Base-by-base conservation (phyloP, 2,113 vertebrate species). In the Hypocryptadius cinnamomeus region DNA sequence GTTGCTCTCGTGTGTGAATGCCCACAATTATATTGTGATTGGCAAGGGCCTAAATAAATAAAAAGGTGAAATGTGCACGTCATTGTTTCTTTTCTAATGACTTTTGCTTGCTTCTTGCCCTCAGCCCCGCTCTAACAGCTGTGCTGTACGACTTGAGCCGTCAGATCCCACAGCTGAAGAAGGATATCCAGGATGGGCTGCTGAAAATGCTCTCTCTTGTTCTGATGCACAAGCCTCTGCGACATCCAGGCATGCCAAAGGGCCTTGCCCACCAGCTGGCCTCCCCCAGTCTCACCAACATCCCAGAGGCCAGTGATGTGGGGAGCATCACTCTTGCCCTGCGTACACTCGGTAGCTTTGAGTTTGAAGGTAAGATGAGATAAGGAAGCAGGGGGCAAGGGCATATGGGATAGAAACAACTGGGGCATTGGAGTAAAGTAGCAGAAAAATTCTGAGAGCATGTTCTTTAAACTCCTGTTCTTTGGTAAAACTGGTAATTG, bases 161-260 rank as follows among this genome's bases (percentile, higher is more conserved):
- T 16, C 99, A 99, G 97, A 99, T 99, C 95, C 99, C 99, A 0
- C 99, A 98, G 97, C 96, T 99, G 90, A 99, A 99, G 98, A 99
- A 99, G 92, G 99, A 99, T 92, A 99, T 99, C 95, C 99, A 99
- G 96, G 99, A 99, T 5, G 99, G 99, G 22, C 98, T 99, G 42
- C 96, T 99, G 95, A 99, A 99, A 97, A 99, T 99, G 99, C 98
- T 99, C 5, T 99, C 99, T 6, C 97, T 99, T 73, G 99, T 99
- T 80, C 97, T 99, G 17, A 99, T 99, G 99, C 99, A 99, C 97
- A 99, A 99, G 77, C 99, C 99, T 3, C 98, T 99, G 71, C 97
- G 99, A 37, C 99, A 99, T 85, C 99, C 99, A 2, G 99, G 99
- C 95, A 99, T 99, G 99, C 99, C 99, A 59, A 99, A 99, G 92